Evolutionary conservation across 1,140 invertebrate genomes (phyloP).

Genomic region (Schlechtendalia chinensis): DNA sequence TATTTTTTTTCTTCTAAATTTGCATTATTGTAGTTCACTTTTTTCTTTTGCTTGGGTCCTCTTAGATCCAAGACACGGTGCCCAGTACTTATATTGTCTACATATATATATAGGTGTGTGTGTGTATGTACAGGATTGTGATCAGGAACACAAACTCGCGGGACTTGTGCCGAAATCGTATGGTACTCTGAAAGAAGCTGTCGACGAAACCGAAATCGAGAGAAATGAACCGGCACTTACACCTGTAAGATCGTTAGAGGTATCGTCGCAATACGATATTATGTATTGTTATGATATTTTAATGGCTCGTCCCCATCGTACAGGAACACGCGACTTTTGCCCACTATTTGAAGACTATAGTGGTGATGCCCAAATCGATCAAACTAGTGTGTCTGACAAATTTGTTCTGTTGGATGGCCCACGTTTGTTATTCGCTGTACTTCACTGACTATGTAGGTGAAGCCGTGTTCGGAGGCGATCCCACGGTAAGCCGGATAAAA

Average conservation of each 20-base stretch:
- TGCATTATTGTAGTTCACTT: too few relatives aligned
- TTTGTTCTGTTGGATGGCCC: constrained; percentile 96
- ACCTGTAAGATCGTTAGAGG: background rate
- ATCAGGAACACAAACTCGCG: constrained; percentile 14
- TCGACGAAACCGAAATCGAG: constrained; percentile 8
- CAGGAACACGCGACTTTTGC: constrained; percentile 55
- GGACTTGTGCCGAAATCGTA: constrained; percentile 12
- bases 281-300: too few relatives aligned
- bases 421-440: constrained; percentile 94
- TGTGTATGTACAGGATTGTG: background rate
- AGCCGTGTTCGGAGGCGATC: constrained; percentile 89
- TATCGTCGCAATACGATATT: too few relatives aligned
- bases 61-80: too few relatives aligned
- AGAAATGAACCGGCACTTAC: constrained; percentile 13
- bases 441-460: constrained; percentile 97
- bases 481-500: constrained; percentile 63
- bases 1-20: too few relatives aligned
- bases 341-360: constrained; percentile 83
- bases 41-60: too few relatives aligned
- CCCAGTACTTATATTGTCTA: too few relatives aligned
- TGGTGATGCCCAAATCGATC: constrained; percentile 84
- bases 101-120: background rate
- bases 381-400: constrained; percentile 88
- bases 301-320: background rate
- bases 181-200: constrained; percentile 13